Evolutionary conservation across 2,888 invertebrate species (phyloP).

Genomic region (Pollenia griseotomentosa): DNA sequence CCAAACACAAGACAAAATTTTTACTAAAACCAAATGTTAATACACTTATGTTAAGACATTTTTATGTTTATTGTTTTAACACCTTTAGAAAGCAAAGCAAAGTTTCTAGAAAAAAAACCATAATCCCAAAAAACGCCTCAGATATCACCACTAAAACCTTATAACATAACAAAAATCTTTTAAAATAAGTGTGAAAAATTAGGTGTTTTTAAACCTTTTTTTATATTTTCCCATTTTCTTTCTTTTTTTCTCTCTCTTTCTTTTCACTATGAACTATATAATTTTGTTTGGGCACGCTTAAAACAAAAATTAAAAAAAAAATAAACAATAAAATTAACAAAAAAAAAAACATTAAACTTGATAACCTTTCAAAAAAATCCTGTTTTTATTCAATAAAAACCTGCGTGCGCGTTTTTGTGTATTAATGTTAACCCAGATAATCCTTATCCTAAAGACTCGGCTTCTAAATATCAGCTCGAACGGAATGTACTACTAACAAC

Average conservation of each 20-base stretch:
- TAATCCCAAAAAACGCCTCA: constrained; percentile 33
- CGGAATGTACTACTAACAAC: constrained; percentile 50
- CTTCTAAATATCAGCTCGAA: constrained; percentile 42
- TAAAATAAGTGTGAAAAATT: constrained; percentile 45
- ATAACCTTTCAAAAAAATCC: constrained; percentile 32
- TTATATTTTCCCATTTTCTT: constrained; percentile 67
- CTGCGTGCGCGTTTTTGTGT: constrained; percentile 35
- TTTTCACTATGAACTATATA: constrained; percentile 50
- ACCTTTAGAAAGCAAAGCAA: constrained; percentile 7
- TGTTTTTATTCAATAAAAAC: constrained; percentile 13
- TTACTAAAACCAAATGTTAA: too few relatives aligned
- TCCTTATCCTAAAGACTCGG: constrained; percentile 67
- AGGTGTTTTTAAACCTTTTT: constrained; percentile 65
- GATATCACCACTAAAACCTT: constrained; percentile 58
- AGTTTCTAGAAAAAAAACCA: constrained; percentile 22
- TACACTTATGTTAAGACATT: too few relatives aligned
- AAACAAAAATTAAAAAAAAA: constrained; percentile 50
- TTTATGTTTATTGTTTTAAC: too few relatives aligned
- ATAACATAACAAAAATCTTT: constrained; percentile 22
- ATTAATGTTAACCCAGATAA: constrained; percentile 57
- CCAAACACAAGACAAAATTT: too few relatives aligned
- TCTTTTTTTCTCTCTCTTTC: constrained; percentile 68
- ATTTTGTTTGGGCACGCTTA: constrained; percentile 65
- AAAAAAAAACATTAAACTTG: neutral
- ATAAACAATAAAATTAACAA: constrained; percentile 16